These are phyloP conservation scores for Rhyzopertha dominica DNA, from an alignment of 1,140 invertebrate genomes.

Conservation along the genomic window DNA sequence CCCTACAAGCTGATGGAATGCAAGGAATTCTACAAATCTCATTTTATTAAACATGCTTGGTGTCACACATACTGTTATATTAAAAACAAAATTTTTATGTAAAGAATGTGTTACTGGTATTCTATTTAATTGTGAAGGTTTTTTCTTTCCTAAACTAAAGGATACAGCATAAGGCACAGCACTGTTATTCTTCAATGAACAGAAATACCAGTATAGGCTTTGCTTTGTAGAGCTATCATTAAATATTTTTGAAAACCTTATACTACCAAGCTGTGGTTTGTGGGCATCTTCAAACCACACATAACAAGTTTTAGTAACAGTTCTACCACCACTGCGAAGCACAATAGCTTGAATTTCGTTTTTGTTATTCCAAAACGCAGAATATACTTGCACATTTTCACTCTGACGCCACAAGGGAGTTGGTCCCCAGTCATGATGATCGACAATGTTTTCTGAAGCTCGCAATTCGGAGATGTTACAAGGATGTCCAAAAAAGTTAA, in stretches of 20 bases:
- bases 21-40: constrained; percentile 52
- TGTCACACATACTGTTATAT: constrained; percentile 51
- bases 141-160: constrained; percentile 49
- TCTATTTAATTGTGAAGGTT: constrained; percentile 45
- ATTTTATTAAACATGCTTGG: constrained; percentile 50
- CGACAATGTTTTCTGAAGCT: constrained; percentile 46
- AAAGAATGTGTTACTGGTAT: constrained; percentile 50
- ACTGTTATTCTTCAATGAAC: constrained; percentile 44
- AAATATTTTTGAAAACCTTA: constrained; percentile 42
- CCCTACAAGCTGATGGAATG: constrained; percentile 53
- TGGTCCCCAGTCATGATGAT: constrained; percentile 41
- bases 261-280: constrained; percentile 50
- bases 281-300: constrained; percentile 51
- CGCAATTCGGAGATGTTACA: constrained; percentile 48
- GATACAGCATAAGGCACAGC: constrained; percentile 51
- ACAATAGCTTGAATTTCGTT: constrained; percentile 49
- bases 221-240: constrained; percentile 41
- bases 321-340: constrained; percentile 44
- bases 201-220: constrained; percentile 49
- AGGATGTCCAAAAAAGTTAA: constrained; percentile 70
- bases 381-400: constrained; percentile 52
- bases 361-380: constrained; percentile 51
- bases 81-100: constrained; percentile 43
- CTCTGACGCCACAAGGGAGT: constrained; percentile 39
- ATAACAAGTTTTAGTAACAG: constrained; percentile 49